Percentiles rank a stretch among this genome's conserved stretches.
These are phyloP conservation scores for Regulus satrapa DNA, from an alignment of 2,113 vertebrate genomes.

Conservation along the genomic window DNA sequence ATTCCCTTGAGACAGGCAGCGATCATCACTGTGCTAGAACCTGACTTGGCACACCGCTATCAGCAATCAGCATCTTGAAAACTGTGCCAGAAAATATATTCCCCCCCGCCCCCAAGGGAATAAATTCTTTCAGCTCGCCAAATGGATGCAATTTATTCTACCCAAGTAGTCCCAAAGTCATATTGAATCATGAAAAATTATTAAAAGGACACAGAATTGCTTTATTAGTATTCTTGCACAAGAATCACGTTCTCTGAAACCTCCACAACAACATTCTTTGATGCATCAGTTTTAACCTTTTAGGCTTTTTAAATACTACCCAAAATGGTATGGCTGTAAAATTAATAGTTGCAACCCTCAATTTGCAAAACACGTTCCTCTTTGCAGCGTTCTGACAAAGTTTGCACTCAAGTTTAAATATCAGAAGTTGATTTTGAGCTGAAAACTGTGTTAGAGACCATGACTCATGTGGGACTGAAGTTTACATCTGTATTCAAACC, in stretches of 20 bases:
- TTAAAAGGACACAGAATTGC: not conserved
- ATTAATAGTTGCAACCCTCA: not conserved
- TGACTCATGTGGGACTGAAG: accelerated
- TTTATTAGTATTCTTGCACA: not conserved
- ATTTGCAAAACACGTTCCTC: not conserved
- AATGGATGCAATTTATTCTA: not conserved
- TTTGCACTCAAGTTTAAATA: not conserved
- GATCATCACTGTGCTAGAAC: not conserved
- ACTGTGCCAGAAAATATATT: not conserved
- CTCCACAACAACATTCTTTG: not conserved
- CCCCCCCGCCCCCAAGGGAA: not conserved
- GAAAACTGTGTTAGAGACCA: not conserved
- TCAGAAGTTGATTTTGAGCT: not conserved
- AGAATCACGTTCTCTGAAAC: not conserved
- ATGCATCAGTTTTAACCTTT: not conserved
- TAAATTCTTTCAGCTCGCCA: not conserved
- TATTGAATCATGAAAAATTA: not conserved
- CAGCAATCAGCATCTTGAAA: not conserved
- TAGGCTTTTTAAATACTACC: not conserved
- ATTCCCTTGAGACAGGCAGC: not conserved
- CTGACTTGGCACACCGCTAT: not conserved
- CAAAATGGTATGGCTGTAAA: not conserved
- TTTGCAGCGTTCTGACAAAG: not conserved
- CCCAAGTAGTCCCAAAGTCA: not conserved
- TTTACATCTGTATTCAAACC: not conserved